Evolutionary conservation across 1,140 invertebrate species (phyloP).

Genomic region (Ips nitidus): DNA sequence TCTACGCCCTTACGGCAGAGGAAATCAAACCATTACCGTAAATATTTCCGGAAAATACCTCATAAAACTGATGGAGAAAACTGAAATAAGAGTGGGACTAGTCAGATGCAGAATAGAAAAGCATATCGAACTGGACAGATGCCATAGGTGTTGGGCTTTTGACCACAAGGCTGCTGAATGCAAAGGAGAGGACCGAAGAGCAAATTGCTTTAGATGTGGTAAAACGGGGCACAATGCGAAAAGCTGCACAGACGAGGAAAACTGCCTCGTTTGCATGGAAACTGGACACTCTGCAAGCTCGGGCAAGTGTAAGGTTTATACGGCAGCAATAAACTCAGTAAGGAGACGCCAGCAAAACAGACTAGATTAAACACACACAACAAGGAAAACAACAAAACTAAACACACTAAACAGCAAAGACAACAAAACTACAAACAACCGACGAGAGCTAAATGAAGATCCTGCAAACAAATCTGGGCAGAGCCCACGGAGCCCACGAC

Average conservation of each 20-base stretch:
- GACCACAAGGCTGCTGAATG: conserved; percentile 23
- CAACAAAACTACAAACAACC: background rate
- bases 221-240: conserved; percentile 23
- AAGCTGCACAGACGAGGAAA: background rate
- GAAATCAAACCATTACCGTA: conserved; percentile 8
- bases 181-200: conserved; percentile 20
- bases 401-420: too few relatives aligned
- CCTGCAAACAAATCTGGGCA: conserved; percentile 14
- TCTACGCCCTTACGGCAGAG: background rate
- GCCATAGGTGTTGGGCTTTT: conserved; percentile 32
- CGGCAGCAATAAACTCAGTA: background rate
- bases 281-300: too few relatives aligned
- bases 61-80: conserved; percentile 6
- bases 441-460: background rate
- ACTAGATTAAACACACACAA: background rate
- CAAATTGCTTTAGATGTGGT: conserved; percentile 28
- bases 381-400: background rate
- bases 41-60: conserved; percentile 3
- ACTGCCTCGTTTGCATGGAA: too few relatives aligned
- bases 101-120: conserved; percentile 13
- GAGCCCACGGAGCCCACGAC: background rate
- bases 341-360: background rate
- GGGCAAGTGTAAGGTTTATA: background rate
- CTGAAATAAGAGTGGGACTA: background rate
- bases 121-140: conserved; percentile 23